phyloP scores from a whole-genome alignment of 1,140 invertebrate species.

The Apis cerana region DNA sequence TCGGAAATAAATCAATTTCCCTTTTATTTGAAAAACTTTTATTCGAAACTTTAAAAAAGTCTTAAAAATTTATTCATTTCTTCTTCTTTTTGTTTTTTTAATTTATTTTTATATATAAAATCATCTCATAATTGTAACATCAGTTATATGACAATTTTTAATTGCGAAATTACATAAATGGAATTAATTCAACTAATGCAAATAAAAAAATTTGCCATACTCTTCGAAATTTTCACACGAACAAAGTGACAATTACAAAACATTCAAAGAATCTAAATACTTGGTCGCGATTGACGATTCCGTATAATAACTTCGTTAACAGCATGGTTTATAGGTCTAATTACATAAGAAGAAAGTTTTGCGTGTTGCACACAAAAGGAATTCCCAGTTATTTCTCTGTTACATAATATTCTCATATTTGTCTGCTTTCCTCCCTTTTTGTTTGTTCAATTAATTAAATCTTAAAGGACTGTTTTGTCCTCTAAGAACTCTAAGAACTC shows the following conservation, averaged over 20 bases:
- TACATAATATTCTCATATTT: not conserved
- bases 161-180: not conserved
- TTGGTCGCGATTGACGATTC: slow-evolving; percentile 1
- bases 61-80: too few relatives aligned
- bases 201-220: too few relatives aligned
- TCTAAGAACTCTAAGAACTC: too few relatives aligned
- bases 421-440: not conserved
- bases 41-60: too few relatives aligned
- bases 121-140: too few relatives aligned
- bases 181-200: not conserved
- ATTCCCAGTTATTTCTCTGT: not conserved
- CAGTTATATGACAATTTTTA: not conserved
- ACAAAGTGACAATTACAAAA: not conserved
- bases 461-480: too few relatives aligned
- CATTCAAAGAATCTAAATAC: not conserved
- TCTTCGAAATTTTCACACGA: not conserved
- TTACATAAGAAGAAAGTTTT: slow-evolving; percentile 1
- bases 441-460: slow-evolving; percentile 11
- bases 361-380: not conserved
- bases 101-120: too few relatives aligned
- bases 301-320: slow-evolving; percentile 27
- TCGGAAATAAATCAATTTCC: too few relatives aligned
- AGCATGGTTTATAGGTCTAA: not conserved
- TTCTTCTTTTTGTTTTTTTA: too few relatives aligned
- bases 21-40: too few relatives aligned